These are phyloP conservation scores for Forpus xanthops DNA, from an alignment of 2,797 vertebrate species.

Conservation along the genomic window DNA sequence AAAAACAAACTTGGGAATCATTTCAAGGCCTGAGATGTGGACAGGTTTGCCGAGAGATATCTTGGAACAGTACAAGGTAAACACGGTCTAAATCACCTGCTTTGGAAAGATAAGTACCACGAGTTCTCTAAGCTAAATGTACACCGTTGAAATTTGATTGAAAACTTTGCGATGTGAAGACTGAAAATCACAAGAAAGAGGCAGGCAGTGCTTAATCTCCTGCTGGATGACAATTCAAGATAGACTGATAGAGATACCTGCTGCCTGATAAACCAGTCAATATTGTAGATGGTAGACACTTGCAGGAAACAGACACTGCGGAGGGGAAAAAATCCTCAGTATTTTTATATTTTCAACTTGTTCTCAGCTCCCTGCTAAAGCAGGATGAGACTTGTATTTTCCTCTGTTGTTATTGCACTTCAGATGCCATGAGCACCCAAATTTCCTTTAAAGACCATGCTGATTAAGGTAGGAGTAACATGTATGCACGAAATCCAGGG, in stretches of 20 bases:
- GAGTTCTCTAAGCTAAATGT: constrained; percentile 68
- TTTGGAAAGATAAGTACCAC: constrained; percentile 65
- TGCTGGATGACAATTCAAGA: constrained; percentile 73
- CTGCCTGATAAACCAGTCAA: constrained; percentile 73
- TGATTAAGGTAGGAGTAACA: neutral
- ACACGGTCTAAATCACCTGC: constrained; percentile 71
- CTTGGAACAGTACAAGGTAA: constrained; percentile 51
- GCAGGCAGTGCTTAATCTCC: constrained; percentile 72
- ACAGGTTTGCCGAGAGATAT: constrained; percentile 51
- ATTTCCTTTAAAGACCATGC: neutral
- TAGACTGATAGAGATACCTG: constrained; percentile 72
- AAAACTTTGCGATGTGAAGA: constrained; percentile 73
- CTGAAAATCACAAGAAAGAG: constrained; percentile 72
- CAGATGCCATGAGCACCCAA: neutral
- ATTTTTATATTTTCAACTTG: neutral
- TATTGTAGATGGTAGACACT: constrained; percentile 65
- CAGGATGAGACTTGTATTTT: neutral
- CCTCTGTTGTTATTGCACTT: neutral
- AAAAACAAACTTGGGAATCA: neutral
- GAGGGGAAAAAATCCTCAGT: neutral
- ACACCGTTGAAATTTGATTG: constrained; percentile 71
- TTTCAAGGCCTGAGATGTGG: constrained; percentile 36
- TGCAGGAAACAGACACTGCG: constrained; percentile 5
- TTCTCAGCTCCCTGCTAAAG: neutral
- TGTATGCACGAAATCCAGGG: neutral